Base-by-base conservation (phyloP, 2,797 vertebrate species). In the Chlorospingus flavigularis region DNA sequence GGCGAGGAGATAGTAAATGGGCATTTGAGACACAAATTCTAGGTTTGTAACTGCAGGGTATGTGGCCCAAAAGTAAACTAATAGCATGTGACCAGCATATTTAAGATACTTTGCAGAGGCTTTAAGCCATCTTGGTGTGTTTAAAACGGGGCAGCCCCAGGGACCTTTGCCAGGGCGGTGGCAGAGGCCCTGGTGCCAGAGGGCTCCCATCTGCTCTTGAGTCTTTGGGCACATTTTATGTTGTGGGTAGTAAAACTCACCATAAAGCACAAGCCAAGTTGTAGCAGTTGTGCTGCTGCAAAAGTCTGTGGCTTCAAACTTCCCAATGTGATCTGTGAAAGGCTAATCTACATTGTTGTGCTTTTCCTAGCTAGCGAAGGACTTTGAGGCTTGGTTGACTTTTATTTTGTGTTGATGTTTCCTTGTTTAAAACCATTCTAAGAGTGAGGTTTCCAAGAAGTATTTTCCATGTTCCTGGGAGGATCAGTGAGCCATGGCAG, bases 301-400 rank as follows among this genome's bases (percentile, higher is more conserved):
- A 48, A 61, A 39, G 33, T 11, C 51, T 68, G 7, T 15, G 63
- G 25, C 33, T 84, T 68, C 65, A 39, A 53, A 25, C 31, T 39
- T 73, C 55, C 40, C n/a, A 11, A 7, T 6, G 21, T 7, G 11
- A 45, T 31, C 20, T 47, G 60, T 9, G 17, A 37, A 31, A 5
- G 1, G 6, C 43, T 62, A 2, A 37, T 13, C 26, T n/a, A 13
- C 15, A 17, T 17, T 1, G 1, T 9, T 3, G 8, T 51, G 20
- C 13, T 79, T 68, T 60, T 65, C 18, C 7, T 11, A 11, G 0
- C 10, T 55, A 39, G 31, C 6, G 15, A 53, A 77, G 14, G 30
- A n/a, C 31, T 80, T 79, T 0, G 5, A 33, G 40, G 26, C 23
- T 30, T 53, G 28, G 23, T 16, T 45, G 23, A 31, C 39, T 76